These are phyloP conservation scores for Columba janthina DNA, from an alignment of 2,113 vertebrate genomes.

Conservation along the genomic window DNA sequence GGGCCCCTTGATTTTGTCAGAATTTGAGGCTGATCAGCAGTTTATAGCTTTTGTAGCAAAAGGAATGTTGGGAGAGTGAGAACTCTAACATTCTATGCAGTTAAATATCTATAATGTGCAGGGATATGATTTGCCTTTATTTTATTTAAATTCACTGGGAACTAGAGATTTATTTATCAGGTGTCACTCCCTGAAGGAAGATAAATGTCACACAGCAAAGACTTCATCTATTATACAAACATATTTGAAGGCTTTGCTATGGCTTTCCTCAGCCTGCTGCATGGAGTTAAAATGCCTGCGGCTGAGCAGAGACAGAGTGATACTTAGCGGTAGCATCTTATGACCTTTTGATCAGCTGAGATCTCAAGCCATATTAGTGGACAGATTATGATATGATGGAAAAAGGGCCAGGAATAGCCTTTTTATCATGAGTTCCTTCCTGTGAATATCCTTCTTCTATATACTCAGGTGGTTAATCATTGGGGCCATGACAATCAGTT, in stretches of 20 bases:
- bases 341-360: conserved; percentile 62
- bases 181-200: conserved; percentile 35
- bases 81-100: background rate
- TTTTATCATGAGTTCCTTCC: conserved; percentile 37
- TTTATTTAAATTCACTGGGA: conserved; percentile 40
- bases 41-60: background rate
- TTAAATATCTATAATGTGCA: background rate
- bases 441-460: background rate
- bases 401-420: conserved; percentile 48
- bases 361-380: conserved; percentile 57
- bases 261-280: background rate
- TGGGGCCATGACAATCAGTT: background rate
- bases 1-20: background rate
- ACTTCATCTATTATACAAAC: conserved; percentile 34
- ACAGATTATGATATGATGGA: conserved; percentile 66
- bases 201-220: background rate
- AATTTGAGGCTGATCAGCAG: background rate
- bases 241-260: background rate
- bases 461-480: conserved; percentile 16
- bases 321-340: conserved; percentile 25
- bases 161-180: conserved; percentile 47
- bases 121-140: background rate
- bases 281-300: background rate
- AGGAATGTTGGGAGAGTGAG: background rate
- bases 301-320: background rate